Percentiles rank a stretch among this genome's conserved stretches.
phyloP scores from a whole-genome alignment of 2,888 invertebrate genomes.

The Apodemia hepburni region DNA sequence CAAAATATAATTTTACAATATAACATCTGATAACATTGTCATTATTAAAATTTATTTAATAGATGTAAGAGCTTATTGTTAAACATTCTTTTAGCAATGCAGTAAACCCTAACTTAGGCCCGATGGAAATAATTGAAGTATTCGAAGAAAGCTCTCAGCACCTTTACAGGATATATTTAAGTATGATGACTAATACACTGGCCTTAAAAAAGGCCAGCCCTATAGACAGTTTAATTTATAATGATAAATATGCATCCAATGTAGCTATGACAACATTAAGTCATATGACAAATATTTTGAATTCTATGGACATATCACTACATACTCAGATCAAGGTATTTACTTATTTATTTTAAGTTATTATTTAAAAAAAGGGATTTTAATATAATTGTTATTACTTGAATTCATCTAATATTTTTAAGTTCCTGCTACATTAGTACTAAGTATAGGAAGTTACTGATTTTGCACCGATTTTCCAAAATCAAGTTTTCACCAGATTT shows the following conservation, averaged over 20 bases:
- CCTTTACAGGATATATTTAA: constrained; percentile 61
- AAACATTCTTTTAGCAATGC: constrained; percentile 20
- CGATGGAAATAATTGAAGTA: constrained; percentile 56
- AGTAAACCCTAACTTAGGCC: constrained; percentile 39
- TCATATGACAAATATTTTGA: constrained; percentile 57
- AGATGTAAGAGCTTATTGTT: background rate
- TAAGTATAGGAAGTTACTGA: no score
- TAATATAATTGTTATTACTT: no score
- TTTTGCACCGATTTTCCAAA: no score
- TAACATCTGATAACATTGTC: no score
- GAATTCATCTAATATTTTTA: no score
- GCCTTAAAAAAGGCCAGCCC: constrained; percentile 57
- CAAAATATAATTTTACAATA: no score
- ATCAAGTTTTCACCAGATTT: no score
- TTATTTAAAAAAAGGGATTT: no score
- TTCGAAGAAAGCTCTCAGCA: constrained; percentile 66
- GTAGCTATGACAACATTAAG: constrained; percentile 55
- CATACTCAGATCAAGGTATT: constrained; percentile 60
- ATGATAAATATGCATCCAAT: constrained; percentile 67
- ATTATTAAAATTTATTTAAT: background rate
- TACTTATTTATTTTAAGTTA: no score
- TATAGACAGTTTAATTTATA: constrained; percentile 53
- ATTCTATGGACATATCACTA: constrained; percentile 61
- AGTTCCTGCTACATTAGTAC: no score
- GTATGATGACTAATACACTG: constrained; percentile 58